These are phyloP conservation scores for Puntigrus tetrazona DNA, from an alignment of 2,113 vertebrate species.

Conservation along the genomic window DNA sequence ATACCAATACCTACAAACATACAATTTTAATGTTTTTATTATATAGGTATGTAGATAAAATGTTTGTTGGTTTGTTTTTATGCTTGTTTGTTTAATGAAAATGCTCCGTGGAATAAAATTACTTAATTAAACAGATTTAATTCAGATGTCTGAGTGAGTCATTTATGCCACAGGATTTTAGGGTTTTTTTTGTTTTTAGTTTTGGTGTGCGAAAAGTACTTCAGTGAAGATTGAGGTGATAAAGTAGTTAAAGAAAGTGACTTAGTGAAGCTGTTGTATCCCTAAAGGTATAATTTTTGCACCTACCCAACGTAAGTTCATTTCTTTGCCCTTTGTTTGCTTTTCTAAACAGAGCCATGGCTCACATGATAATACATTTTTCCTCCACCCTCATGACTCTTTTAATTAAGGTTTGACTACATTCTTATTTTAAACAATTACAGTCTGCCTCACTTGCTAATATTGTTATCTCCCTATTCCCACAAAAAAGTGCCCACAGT, in stretches of 20 bases:
- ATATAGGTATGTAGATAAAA: not conserved
- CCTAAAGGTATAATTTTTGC: not conserved
- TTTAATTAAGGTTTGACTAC: not conserved
- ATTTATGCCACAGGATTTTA: not conserved
- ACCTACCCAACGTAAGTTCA: not conserved
- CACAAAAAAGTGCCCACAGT: not conserved
- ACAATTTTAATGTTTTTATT: not conserved
- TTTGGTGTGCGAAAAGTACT: not conserved
- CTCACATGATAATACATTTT: not conserved
- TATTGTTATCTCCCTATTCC: not conserved
- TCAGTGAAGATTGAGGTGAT: not conserved
- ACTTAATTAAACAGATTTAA: not conserved
- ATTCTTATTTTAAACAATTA: not conserved
- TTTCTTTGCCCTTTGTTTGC: not conserved
- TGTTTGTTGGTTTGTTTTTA: not conserved
- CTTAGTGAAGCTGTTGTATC: too few species aligned
- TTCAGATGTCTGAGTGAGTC: not conserved
- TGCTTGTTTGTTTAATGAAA: not conserved
- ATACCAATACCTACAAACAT: not conserved
- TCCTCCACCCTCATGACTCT: not conserved
- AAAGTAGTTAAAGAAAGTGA: not conserved
- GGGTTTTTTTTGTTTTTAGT: not conserved
- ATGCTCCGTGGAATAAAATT: not conserved
- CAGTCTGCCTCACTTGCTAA: not conserved
- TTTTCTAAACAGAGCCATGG: not conserved